These are phyloP conservation scores for Gracilinanus agilis DNA, from an alignment of 2,113 vertebrate species.

Conservation along the genomic window DNA sequence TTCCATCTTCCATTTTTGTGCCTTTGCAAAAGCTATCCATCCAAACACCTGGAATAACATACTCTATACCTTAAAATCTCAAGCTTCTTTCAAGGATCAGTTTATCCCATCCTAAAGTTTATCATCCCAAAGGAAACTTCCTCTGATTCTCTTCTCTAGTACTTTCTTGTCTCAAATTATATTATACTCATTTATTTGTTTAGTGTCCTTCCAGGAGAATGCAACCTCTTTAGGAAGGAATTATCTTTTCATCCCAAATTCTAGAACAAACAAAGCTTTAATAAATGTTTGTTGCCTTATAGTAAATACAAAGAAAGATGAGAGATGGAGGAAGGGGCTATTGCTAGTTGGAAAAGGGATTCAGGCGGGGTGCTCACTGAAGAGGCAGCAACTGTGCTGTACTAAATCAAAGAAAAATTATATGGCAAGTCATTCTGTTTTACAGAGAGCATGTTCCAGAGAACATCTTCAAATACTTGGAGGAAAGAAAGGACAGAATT, in stretches of 20 bases:
- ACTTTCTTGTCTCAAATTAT: background rate
- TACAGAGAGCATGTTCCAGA: background rate
- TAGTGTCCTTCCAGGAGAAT: background rate
- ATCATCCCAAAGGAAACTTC: background rate
- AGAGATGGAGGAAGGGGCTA: background rate
- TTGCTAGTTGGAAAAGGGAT: background rate
- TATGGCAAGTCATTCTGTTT: background rate
- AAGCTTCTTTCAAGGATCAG: background rate
- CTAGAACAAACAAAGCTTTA: background rate
- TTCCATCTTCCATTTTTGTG: background rate
- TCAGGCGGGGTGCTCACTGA: background rate
- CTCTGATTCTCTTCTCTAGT: background rate
- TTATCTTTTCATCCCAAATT: background rate
- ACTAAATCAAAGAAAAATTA: background rate
- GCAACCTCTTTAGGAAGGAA: background rate
- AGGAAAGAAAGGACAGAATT: background rate
- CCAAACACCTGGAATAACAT: background rate
- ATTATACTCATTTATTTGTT: background rate
- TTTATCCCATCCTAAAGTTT: constrained; percentile 3
- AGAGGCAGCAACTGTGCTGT: background rate
- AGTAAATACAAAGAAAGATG: background rate
- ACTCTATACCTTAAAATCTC: background rate
- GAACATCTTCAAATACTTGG: background rate
- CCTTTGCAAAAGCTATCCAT: background rate
- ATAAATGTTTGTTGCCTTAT: background rate